Evolutionary conservation across 2,113 vertebrate genomes (phyloP).

Genomic region (Nyctibius bracteatus): DNA sequence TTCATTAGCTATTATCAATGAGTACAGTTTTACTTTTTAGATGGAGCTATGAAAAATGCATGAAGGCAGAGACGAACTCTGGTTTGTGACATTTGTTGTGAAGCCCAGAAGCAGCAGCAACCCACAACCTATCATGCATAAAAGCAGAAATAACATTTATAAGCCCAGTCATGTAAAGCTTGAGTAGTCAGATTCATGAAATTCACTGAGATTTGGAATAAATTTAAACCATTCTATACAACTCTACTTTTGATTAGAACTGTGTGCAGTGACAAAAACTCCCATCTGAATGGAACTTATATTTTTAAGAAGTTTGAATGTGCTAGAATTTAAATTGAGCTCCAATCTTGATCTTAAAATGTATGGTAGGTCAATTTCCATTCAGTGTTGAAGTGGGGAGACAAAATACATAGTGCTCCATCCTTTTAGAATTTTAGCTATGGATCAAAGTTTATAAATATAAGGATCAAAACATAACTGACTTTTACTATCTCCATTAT

Average conservation of each 20-base stretch:
- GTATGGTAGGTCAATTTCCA: slow-evolving; percentile 17
- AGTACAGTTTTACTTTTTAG: slow-evolving; percentile 51
- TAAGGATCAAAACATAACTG: background rate
- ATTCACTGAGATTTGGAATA: slow-evolving; percentile 71
- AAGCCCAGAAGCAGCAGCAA: background rate
- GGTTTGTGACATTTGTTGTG: background rate
- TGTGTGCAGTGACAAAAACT: slow-evolving; percentile 39
- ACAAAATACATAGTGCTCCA: background rate
- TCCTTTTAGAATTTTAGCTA: background rate
- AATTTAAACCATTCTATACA: slow-evolving; percentile 68
- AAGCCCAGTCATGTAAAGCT: slow-evolving; percentile 52
- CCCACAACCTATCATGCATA: slow-evolving; percentile 11
- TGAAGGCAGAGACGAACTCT: background rate
- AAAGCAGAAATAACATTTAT: slow-evolving; percentile 68
- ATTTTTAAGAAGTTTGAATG: slow-evolving; percentile 59
- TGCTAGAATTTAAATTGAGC: slow-evolving; percentile 60
- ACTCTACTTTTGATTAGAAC: slow-evolving; percentile 65
- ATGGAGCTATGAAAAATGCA: slow-evolving; percentile 38
- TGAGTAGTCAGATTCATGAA: slow-evolving; percentile 72
- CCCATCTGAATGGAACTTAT: slow-evolving; percentile 53
- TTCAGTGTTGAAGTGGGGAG: background rate
- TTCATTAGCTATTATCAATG: slow-evolving; percentile 58
- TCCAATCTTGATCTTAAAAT: slow-evolving; percentile 41
- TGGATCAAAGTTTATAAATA: slow-evolving; percentile 16
- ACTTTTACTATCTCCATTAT: background rate